Percentiles rank a stretch among this genome's conserved stretches.
Evolutionary conservation across 2,113 vertebrate genomes (phyloP).

Genomic region (Hippocampus comes): DNA sequence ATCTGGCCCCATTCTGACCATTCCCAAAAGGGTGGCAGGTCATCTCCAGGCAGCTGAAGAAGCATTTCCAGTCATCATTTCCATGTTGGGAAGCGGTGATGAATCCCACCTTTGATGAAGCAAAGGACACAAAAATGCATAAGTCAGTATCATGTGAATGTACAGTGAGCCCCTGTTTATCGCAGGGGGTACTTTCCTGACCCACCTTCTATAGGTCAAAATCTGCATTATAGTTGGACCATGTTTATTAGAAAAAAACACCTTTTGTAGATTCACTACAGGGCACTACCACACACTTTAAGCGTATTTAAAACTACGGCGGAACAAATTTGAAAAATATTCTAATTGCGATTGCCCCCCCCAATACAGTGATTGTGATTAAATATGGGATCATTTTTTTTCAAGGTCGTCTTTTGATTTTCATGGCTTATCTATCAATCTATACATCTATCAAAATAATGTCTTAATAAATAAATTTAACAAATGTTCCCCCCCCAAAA

Average conservation of each 20-base stretch:
- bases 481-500: too few species aligned
- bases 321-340: too few species aligned
- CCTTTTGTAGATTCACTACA: too few species aligned
- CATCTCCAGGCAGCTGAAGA: constrained; percentile 60
- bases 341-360: too few species aligned
- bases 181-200: not conserved
- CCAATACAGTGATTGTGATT: too few species aligned
- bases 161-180: not conserved
- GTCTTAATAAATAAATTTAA: too few species aligned
- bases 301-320: too few species aligned
- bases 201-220: not conserved
- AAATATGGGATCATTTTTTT: too few species aligned
- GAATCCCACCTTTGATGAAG: constrained; percentile 11
- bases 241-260: not conserved
- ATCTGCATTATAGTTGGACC: not conserved
- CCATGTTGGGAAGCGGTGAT: constrained; percentile 24
- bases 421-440: too few species aligned
- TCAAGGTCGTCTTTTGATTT: too few species aligned
- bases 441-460: too few species aligned
- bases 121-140: not conserved
- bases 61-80: constrained; percentile 52
- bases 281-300: too few species aligned
- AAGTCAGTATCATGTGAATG: not conserved
- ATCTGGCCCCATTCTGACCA: constrained; percentile 94
- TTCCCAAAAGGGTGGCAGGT: constrained; percentile 62